Evolutionary conservation across 35 echinoderm and acorn worm genomes (phyloP).

Genomic region (Apostichopus japonicus): DNA sequence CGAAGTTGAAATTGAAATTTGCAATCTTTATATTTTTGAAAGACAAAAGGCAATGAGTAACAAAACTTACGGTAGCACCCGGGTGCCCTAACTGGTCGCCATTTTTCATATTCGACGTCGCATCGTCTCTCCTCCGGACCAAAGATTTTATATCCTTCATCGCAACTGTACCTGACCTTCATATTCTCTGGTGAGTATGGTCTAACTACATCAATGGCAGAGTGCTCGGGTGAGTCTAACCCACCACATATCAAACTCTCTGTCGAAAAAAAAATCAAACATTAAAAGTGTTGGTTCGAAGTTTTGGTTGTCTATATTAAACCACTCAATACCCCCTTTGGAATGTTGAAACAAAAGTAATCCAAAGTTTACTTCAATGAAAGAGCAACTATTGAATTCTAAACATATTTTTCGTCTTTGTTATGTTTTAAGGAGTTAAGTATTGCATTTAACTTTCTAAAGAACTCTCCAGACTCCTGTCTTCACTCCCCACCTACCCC

Average conservation of each 20-base stretch:
- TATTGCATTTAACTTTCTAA: too few species aligned
- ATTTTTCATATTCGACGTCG: conserved; percentile 81
- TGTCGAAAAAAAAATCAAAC: conserved; percentile 28
- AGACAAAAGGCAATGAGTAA: not conserved
- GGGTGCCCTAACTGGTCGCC: conserved; percentile 59
- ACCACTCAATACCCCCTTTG: too few species aligned
- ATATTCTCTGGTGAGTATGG: conserved; percentile 70
- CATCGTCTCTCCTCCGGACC: conserved; percentile 67
- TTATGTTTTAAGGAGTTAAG: too few species aligned
- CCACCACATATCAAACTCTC: conserved; percentile 92
- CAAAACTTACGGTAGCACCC: conserved; percentile 83
- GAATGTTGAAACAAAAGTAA: too few species aligned
- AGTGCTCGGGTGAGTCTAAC: conserved; percentile 67
- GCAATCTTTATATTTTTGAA: too few species aligned
- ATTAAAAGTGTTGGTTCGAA: not conserved
- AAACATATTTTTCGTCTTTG: too few species aligned
- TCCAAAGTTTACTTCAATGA: too few species aligned
- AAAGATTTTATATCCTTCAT: conserved; percentile 86
- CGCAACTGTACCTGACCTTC: conserved; percentile 77
- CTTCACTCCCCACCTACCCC: too few species aligned
- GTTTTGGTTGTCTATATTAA: too few species aligned
- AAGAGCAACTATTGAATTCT: too few species aligned
- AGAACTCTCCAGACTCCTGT: too few species aligned
- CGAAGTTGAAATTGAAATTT: too few species aligned
- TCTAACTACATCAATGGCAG: conserved; percentile 65